Evolutionary conservation across 1,140 invertebrate genomes (phyloP).

Genomic region (Microplitis mediator): DNA sequence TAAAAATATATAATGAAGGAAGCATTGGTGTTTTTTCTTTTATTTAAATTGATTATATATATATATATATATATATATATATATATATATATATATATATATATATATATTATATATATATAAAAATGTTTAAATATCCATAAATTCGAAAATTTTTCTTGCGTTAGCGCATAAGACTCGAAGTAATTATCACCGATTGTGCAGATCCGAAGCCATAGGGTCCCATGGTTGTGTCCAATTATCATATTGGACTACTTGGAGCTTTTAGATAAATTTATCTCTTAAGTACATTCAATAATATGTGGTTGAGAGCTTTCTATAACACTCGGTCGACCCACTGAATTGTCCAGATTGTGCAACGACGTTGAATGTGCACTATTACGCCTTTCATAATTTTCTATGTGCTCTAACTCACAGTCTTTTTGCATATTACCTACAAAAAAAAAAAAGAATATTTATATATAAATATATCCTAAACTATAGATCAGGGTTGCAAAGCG

Average conservation of each 20-base stretch:
- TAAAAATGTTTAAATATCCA: neutral
- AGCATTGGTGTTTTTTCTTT: conserved; percentile 17
- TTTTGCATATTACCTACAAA: conserved; percentile 57
- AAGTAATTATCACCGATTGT: conserved; percentile 4
- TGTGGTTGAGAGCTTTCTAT: conserved; percentile 85
- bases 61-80: neutral
- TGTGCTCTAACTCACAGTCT: conserved; percentile 56
- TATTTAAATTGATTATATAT: neutral
- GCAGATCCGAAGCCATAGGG: conserved; percentile 8
- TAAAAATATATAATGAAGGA: neutral
- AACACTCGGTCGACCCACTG: conserved; percentile 73
- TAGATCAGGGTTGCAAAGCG: too few relatives aligned
- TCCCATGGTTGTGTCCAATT: conserved; percentile 13
- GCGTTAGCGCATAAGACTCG: conserved; percentile 1
- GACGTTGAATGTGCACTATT: conserved; percentile 55
- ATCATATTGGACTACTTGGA: neutral
- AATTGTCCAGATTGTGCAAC: conserved; percentile 67
- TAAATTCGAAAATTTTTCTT: neutral
- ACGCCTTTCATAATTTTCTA: conserved; percentile 60
- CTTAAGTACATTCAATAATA: conserved; percentile 86
- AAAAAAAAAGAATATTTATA: neutral
- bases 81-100: neutral
- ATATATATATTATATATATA: neutral
- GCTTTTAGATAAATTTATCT: conserved; percentile 2
- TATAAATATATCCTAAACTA: neutral